Evolutionary conservation across 2,113 vertebrate genomes (phyloP).

Genomic region (Arizona elegans): DNA sequence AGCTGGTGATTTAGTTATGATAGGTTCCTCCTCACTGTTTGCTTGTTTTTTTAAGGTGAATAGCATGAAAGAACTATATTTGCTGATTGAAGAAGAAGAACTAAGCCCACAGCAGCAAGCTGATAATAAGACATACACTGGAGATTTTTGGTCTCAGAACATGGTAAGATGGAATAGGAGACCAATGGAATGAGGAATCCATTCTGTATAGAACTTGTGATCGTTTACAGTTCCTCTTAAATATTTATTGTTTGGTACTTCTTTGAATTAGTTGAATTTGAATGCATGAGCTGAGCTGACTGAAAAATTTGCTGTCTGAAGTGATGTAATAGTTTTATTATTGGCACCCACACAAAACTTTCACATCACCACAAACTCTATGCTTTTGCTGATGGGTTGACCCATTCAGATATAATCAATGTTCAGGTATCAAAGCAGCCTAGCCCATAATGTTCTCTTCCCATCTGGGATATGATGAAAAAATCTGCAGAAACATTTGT

Average conservation of each 20-base stretch:
- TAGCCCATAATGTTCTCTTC: background rate
- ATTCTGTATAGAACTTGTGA: background rate
- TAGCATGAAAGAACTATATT: conserved; percentile 91
- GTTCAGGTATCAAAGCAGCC: background rate
- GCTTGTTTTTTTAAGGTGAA: conserved; percentile 77
- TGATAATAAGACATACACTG: conserved; percentile 76
- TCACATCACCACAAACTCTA: background rate
- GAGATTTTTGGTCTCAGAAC: conserved; percentile 79
- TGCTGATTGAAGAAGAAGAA: conserved; percentile 90
- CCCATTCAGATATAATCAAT: background rate
- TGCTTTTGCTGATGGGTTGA: background rate
- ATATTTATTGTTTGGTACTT: too few relatives aligned
- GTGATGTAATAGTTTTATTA: background rate
- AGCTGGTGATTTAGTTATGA: background rate
- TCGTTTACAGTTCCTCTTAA: background rate
- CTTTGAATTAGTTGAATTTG: background rate
- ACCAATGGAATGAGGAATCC: background rate
- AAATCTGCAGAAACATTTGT: background rate
- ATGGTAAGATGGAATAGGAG: conserved; percentile 58
- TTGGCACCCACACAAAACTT: background rate
- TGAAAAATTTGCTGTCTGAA: background rate
- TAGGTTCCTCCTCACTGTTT: background rate
- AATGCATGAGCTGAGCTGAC: background rate
- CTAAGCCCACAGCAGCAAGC: conserved; percentile 78
- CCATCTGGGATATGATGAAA: background rate